Conservation (phyloP, 2,888 invertebrate genomes). For the Spodoptera exigua region DNA sequence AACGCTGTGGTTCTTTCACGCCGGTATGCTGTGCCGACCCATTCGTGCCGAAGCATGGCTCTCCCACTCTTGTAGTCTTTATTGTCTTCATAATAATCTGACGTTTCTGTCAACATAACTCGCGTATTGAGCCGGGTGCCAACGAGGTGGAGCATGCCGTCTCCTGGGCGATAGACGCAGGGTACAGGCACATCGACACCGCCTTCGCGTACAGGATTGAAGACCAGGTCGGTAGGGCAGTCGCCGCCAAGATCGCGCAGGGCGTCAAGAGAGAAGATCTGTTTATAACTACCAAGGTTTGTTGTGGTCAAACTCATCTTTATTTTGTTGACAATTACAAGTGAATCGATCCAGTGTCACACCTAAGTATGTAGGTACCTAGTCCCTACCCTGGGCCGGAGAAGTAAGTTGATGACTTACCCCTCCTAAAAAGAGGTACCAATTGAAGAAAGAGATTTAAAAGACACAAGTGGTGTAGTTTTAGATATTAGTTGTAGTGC, state of each 20-base stretch:
- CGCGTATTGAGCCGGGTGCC: slow-evolving; percentile 58
- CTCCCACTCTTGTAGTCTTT: background rate
- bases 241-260: slow-evolving; percentile 77
- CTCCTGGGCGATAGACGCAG: slow-evolving; percentile 87
- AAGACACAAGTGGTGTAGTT: too few species aligned
- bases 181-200: slow-evolving; percentile 91
- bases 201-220: slow-evolving; percentile 90
- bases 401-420: too few species aligned
- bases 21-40: too few species aligned
- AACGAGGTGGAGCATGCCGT: slow-evolving; percentile 82
- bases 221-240: slow-evolving; percentile 85
- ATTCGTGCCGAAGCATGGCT: background rate
- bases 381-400: too few species aligned
- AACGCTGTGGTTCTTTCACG: too few species aligned
- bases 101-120: slow-evolving; percentile 53
- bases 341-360: too few species aligned
- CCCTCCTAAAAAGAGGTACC: too few species aligned
- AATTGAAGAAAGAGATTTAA: too few species aligned
- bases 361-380: too few species aligned
- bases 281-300: slow-evolving; percentile 89
- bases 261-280: slow-evolving; percentile 86
- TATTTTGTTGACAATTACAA: too few species aligned
- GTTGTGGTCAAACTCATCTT: background rate
- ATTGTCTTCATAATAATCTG: slow-evolving; percentile 3
- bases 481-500: too few species aligned